These are phyloP conservation scores for Acanthosepion pharaonis DNA, from an alignment of 2,888 invertebrate species.

Conservation along the genomic window DNA sequence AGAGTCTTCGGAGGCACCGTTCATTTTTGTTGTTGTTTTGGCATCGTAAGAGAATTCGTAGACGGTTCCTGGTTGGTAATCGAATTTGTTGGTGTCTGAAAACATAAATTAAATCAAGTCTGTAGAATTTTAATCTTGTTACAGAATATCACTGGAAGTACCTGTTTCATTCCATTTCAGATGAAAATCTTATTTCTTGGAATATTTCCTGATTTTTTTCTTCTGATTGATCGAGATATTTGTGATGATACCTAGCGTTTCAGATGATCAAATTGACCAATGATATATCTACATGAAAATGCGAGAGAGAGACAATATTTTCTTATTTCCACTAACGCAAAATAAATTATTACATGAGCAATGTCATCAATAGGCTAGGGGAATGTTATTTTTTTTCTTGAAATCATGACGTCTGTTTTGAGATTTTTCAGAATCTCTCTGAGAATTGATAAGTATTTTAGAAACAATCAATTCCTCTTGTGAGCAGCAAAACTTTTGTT, in stretches of 20 bases:
- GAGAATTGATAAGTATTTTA: too few relatives aligned
- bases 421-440: too few relatives aligned
- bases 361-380: too few relatives aligned
- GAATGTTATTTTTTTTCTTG: too few relatives aligned
- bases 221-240: background rate
- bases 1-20: slow-evolving; percentile 78
- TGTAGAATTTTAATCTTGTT: background rate
- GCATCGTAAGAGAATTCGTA: slow-evolving; percentile 88
- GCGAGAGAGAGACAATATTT: too few relatives aligned
- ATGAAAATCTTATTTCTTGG: background rate
- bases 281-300: too few relatives aligned
- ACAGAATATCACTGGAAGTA: background rate
- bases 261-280: too few relatives aligned
- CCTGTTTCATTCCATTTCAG: background rate
- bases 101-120: background rate
- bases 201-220: background rate
- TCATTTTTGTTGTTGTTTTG: slow-evolving; percentile 80
- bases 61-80: slow-evolving; percentile 79
- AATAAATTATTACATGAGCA: too few relatives aligned
- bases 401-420: too few relatives aligned
- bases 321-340: too few relatives aligned
- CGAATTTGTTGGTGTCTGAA: slow-evolving; percentile 47
- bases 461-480: too few relatives aligned
- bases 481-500: too few relatives aligned
- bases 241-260: background rate